Evolutionary conservation across 2,113 vertebrate genomes (phyloP), one percentile per base, ranked within the genome.

Genomic region (Myotis davidii): DNA sequence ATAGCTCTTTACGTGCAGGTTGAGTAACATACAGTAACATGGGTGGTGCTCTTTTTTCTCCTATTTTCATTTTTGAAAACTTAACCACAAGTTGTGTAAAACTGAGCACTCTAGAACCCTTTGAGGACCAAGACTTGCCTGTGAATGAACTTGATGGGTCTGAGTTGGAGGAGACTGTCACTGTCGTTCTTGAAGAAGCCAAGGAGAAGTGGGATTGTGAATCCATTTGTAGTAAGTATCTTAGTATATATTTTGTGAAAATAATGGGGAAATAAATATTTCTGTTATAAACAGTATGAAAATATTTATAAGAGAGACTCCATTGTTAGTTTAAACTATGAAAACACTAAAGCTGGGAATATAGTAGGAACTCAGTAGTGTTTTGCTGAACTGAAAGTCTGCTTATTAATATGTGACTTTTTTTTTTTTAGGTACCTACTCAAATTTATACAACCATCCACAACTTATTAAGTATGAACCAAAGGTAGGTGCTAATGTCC

Each of bases 201-300:
- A 98, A 98, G 32, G 99, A 99, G 96, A 99, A 99, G 96, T 99
- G 99, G 99, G 99, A 99, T 97, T 99, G 99, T 65, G 99, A 99
- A 97, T 99, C 99, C 69, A 99, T 99, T 96, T 99, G 99, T 97
- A 99, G 99, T 99, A 97, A 99, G 99, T 98, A 29, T 94, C 88
- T 70, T 91, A 8, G 37, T 52, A 32, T 8, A 6, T 56, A 6
- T 61, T 82, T 50, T 48, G 3, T 50, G 37, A 83, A 72, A 88
- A 74, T 59, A 13, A 54, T 86, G 70, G 3, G 29, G 48, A 69
- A n/a, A 42, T 12, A 77, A 86, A 32, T 95, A 23, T 65, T 92
- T 59, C 54, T 59, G 32, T 77, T 83, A 5, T 59, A 94, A 82
- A 77, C 25, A 52, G 29, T 65, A 82, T 90, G 76, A 48, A 83